Evolutionary conservation across 2,113 vertebrate genomes (phyloP).

Genomic region (Pterocles orientalis): DNA sequence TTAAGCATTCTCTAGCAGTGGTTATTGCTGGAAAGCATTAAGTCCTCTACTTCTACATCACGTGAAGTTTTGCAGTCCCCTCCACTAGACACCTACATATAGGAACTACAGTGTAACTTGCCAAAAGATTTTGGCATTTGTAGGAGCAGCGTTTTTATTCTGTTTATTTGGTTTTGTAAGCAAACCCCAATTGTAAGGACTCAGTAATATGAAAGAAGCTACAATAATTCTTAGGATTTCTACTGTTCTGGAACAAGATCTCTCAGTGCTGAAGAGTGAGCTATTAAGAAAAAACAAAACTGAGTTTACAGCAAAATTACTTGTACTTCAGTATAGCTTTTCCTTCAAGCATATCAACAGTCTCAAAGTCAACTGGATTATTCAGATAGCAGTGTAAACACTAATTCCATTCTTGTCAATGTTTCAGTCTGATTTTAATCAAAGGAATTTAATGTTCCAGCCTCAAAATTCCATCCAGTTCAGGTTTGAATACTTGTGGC

Average conservation of each 20-base stretch:
- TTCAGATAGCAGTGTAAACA: background rate
- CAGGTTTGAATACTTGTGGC: background rate
- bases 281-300: background rate
- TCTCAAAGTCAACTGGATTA: background rate
- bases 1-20: background rate
- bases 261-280: background rate
- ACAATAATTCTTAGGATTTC: background rate
- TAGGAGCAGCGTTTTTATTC: background rate
- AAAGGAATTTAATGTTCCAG: background rate
- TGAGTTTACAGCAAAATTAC: background rate
- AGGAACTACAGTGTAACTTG: background rate
- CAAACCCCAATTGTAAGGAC: background rate
- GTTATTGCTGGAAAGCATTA: background rate
- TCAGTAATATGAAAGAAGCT: background rate
- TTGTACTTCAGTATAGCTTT: background rate
- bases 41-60: background rate
- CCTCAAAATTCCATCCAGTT: background rate
- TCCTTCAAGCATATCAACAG: background rate
- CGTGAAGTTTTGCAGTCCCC: background rate
- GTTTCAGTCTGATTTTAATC: background rate
- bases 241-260: background rate
- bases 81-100: background rate
- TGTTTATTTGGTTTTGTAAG: background rate
- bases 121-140: background rate
- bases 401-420: background rate